Conservation (phyloP, 2,113 vertebrate species). For the Scomber scombrus region DNA sequence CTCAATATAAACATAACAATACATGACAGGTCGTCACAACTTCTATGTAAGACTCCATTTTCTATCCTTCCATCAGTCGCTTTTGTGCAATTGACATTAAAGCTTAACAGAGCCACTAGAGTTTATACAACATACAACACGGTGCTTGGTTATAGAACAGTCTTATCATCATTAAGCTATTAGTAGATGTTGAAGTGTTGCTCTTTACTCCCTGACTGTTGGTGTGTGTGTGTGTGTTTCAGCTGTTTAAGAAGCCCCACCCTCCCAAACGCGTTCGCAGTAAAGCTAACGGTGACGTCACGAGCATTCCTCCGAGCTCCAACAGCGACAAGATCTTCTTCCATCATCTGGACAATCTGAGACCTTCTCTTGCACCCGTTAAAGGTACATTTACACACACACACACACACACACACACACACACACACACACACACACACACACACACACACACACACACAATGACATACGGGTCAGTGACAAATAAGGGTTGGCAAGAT, state of each 20-base stretch:
- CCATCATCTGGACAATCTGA: conserved; percentile 96
- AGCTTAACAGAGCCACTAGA: no score
- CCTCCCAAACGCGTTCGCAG: conserved; percentile 96
- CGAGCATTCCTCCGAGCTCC: conserved; percentile 85
- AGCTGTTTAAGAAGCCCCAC: conserved; percentile 99
- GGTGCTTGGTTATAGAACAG: no score
- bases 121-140: no score
- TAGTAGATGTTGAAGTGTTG: background rate
- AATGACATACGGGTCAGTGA: background rate
- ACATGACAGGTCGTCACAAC: no score
- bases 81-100: no score
- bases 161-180: background rate
- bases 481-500: no score
- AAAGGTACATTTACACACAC: conserved; percentile 86
- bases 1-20: no score
- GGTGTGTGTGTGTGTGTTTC: conserved; percentile 38
- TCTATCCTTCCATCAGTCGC: no score
- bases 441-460: background rate
- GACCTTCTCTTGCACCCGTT: conserved; percentile 94
- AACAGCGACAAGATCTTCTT: conserved; percentile 97
- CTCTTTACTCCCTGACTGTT: background rate
- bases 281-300: conserved; percentile 90
- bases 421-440: fast-evolving
- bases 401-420: background rate
- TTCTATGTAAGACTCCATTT: no score